Base-by-base conservation (phyloP, 1,140 invertebrate species). In the Hypsibius dujardini region DNA sequence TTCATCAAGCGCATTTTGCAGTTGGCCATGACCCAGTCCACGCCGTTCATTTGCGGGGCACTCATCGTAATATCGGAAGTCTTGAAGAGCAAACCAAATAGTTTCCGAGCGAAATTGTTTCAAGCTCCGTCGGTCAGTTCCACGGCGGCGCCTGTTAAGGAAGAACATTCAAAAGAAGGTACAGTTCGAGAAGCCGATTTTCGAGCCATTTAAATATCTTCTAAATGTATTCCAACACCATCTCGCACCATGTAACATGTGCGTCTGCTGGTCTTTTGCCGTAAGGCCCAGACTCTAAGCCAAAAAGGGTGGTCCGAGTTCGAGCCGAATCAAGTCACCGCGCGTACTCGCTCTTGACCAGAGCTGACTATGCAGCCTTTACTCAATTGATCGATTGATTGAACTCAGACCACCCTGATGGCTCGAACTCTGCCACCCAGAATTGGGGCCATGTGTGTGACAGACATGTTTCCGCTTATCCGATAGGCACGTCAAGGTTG, bases 1-100 rank as follows among this genome's bases (percentile, higher is more conserved):
- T 95, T 97, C 79, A 80, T 94, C 1, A 98, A 96, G 81, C 80
- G 95, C 72, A 79, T 95, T 50, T 81, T 97, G 50, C 70, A 77
- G 74, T 46, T 79, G n/a, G 74, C 78, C 1, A 69, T 78, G 7
- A 75, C 84, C 70, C 82, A 84, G 60, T 82, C 83, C 69, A 81
- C 86, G 12, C 79, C 82, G 72, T 82, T 90, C 78, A 80, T 85
- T 0, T 90, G 89, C 77, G 89, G 86, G 59, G 85, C 87, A 71
- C 78, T 94, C n/a, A 87, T 87, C 75, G 76, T 90, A 1, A 79
- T 91, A n/a, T 90, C 88, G 0, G 86, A 90, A 80, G 79, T 92
- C 50, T 74, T 78, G 7, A 80, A 80, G 73, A 72, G 73, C 3
- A 78, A 78, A 73, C 75, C 77, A 3, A 67, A 67, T 14, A 42